phyloP scores from a whole-genome alignment of 1,140 invertebrate genomes.

The Delia radicum region DNA sequence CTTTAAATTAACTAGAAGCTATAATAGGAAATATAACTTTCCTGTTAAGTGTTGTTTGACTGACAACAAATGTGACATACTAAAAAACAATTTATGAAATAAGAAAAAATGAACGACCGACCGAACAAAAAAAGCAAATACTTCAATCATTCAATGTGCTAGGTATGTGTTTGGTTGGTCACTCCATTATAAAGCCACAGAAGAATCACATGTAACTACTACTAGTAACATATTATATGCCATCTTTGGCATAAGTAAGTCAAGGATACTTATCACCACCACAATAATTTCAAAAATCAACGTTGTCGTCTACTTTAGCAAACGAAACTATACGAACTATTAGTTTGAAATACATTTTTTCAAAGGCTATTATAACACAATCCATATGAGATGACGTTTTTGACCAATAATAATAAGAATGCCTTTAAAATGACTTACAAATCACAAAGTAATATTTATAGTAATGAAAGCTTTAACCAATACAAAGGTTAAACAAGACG shows the following conservation, averaged over 20 bases:
- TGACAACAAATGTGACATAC: constrained; percentile 5
- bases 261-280: constrained; percentile 9
- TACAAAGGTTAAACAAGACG: background rate
- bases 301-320: background rate
- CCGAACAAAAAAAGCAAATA: background rate
- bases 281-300: background rate
- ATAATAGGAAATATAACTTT: constrained; percentile 15
- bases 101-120: background rate
- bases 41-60: constrained; percentile 4
- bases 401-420: background rate
- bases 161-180: background rate
- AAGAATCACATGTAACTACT: background rate
- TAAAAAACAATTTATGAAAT: constrained; percentile 3
- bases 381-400: no score
- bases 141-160: constrained; percentile 2
- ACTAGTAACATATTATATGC: background rate
- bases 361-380: background rate
- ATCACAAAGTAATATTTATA: background rate
- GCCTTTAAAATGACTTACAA: constrained; percentile 1
- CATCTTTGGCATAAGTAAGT: constrained; percentile 20
- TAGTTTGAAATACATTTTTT: background rate
- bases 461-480: background rate
- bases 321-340: background rate
- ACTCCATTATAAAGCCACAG: background rate
- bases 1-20: background rate